Evolutionary conservation across 2,797 vertebrate genomes (phyloP).

Genomic region (Gallinago stenura): DNA sequence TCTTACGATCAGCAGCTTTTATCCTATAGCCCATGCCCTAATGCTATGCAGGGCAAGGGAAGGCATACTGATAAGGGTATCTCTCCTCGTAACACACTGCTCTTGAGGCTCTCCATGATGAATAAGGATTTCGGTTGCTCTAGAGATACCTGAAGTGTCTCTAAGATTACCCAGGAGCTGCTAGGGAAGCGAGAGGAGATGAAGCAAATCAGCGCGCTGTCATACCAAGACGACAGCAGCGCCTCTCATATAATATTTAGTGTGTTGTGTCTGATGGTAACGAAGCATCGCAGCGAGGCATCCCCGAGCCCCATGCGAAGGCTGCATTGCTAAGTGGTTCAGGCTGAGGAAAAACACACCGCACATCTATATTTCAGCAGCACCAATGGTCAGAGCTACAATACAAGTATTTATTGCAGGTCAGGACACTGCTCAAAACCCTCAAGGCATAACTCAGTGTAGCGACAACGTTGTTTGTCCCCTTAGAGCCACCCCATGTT

Average conservation of each 20-base stretch:
- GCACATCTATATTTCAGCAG: background rate
- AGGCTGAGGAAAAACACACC: background rate
- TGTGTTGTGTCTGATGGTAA: background rate
- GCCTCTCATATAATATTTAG: constrained; percentile 17
- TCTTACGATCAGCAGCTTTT: background rate
- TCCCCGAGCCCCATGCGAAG: background rate
- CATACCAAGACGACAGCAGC: background rate
- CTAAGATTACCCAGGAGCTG: background rate
- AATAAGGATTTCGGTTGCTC: background rate
- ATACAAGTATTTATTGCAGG: fast-evolving
- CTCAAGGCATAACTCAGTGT: fast-evolving
- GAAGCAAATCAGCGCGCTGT: background rate
- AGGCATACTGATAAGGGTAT: background rate
- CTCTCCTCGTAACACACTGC: background rate
- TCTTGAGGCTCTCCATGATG: background rate
- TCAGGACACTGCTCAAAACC: background rate
- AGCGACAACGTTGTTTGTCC: fast-evolving
- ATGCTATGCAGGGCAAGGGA: background rate
- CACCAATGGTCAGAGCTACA: background rate
- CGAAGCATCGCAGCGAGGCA: background rate
- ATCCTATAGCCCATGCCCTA: background rate
- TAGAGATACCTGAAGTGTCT: background rate
- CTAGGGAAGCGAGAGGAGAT: background rate
- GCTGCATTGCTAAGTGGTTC: background rate
- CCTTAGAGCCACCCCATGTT: background rate